Percentiles rank a stretch among this genome's conserved stretches.
phyloP scores from a whole-genome alignment of 2,797 vertebrate genomes.

The Astyanax mexicanus region DNA sequence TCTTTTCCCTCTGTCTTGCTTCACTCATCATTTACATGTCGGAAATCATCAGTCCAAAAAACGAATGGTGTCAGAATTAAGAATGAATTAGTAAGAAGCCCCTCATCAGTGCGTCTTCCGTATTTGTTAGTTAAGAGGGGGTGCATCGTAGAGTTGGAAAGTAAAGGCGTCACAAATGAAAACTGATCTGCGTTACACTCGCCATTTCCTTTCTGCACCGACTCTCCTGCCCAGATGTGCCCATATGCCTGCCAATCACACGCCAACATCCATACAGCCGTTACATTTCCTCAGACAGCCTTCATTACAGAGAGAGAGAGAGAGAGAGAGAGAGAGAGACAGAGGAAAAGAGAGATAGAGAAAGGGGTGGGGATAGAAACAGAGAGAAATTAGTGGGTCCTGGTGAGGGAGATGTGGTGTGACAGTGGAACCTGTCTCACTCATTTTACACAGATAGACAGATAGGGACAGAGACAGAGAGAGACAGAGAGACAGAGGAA shows the following conservation, averaged over 20 bases:
- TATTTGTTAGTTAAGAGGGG: not conserved
- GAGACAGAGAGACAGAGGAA: no score
- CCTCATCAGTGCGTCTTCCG: not conserved
- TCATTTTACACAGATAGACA: constrained; percentile 4
- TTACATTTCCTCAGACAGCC: constrained; percentile 42
- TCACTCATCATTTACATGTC: not conserved
- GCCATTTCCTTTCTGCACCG: constrained; percentile 49
- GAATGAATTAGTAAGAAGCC: not conserved
- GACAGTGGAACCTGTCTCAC: constrained; percentile 12
- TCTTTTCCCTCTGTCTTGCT: not conserved
- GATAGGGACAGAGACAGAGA: no score
- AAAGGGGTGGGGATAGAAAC: no score
- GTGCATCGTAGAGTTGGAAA: not conserved
- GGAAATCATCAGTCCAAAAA: not conserved
- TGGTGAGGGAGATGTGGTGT: constrained; percentile 12
- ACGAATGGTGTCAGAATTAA: constrained; percentile 7
- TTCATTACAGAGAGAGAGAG: constrained; percentile 50
- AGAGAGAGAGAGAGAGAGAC: no score
- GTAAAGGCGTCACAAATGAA: constrained; percentile 39
- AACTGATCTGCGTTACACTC: constrained; percentile 53
- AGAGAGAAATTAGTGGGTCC: constrained; percentile 27
- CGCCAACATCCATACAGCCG: constrained; percentile 44
- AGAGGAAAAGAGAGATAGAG: no score
- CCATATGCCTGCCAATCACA: constrained; percentile 55
- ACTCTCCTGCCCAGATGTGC: constrained; percentile 51